Conservation (phyloP, 2,797 vertebrate genomes). For the Cheirogaleus major region DNA sequence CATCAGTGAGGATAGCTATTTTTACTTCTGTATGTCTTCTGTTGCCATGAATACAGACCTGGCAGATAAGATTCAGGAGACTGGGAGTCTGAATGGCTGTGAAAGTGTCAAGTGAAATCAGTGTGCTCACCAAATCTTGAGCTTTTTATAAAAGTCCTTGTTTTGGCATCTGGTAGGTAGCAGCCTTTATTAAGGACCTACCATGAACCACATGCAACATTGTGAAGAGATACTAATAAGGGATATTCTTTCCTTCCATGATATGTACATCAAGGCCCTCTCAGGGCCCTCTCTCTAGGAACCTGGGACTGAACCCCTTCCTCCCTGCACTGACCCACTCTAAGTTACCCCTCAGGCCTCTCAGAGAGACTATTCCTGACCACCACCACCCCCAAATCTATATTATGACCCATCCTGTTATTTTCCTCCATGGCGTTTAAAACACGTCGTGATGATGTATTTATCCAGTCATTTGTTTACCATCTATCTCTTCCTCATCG, state of each 20-base stretch:
- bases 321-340: neutral
- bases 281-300: neutral
- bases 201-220: neutral
- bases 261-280: neutral
- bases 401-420: neutral
- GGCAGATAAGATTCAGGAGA: neutral
- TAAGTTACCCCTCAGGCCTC: neutral
- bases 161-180: neutral
- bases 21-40: constrained; percentile 30
- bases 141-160: constrained; percentile 6
- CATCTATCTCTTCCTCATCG: neutral
- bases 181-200: neutral
- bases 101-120: constrained; percentile 18
- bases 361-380: neutral
- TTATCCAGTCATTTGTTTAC: neutral
- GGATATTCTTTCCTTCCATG: neutral
- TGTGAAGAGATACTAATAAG: neutral
- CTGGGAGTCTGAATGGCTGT: neutral
- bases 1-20: neutral
- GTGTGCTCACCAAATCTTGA: neutral
- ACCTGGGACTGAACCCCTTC: neutral
- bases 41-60: constrained; percentile 39
- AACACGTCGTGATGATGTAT: neutral
- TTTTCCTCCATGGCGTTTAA: neutral
- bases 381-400: neutral